Evolutionary conservation across 1,140 invertebrate genomes (phyloP).

Genomic region (Calosoma granatense): DNA sequence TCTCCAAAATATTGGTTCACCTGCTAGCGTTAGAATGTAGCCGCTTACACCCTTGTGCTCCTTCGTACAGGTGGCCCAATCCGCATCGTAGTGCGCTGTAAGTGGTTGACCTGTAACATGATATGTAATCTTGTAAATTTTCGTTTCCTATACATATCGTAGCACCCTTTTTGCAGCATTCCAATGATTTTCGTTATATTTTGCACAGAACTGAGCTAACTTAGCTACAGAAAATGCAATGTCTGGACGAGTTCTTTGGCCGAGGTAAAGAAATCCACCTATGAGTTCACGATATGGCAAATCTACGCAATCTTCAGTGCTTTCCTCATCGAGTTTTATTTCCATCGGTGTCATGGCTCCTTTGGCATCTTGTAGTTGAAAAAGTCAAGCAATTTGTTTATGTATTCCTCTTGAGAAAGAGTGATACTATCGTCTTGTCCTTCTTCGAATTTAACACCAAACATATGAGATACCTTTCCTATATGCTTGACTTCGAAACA

Average conservation of each 20-base stretch:
- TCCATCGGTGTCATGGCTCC: too few species aligned
- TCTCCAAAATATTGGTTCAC: slow-evolving; percentile 20
- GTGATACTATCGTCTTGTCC: too few species aligned
- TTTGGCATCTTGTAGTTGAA: too few species aligned
- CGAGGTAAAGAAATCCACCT: not conserved
- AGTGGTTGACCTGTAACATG: not conserved
- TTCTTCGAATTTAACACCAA: too few species aligned
- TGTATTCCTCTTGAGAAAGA: too few species aligned
- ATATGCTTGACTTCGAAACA: too few species aligned
- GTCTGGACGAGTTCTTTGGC: not conserved
- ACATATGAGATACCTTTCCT: too few species aligned
- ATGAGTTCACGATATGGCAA: not conserved
- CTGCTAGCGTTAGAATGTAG: slow-evolving; percentile 13
- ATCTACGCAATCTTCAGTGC: not conserved
- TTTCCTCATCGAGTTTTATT: not conserved
- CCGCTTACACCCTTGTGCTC: slow-evolving; percentile 1
- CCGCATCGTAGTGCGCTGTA: not conserved
- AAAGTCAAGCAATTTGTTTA: too few species aligned
- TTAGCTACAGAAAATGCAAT: not conserved
- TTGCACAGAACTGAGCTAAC: not conserved
- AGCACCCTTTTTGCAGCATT: not conserved
- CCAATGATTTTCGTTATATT: not conserved
- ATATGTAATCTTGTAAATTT: not conserved
- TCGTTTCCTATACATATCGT: not conserved
- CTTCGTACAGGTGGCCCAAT: not conserved